Base-by-base conservation (phyloP, 2,888 invertebrate genomes). In the Tipula lateralis region DNA sequence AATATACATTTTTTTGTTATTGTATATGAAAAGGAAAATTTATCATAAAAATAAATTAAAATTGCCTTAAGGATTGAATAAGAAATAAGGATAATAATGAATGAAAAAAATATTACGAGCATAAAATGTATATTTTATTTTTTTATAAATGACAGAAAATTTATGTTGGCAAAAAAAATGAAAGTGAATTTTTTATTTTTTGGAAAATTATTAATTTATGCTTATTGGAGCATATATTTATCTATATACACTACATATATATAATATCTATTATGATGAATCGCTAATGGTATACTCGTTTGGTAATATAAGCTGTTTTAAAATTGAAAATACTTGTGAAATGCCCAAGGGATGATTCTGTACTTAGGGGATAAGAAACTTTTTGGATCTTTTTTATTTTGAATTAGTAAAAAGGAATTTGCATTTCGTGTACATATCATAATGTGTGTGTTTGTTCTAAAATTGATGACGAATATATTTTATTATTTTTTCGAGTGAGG, bases 141-240 rank as follows among this genome's bases (percentile, higher is more conserved):
- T 66, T 66, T 66, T 66, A n/a, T n/a, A 66, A 66, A 66, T 66
- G 66, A 66, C 66, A 66, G 66, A 66, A 66, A 66, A 66, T 66
- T 66, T 66, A 66, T 66, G 66, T 66, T 66, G 66, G 9, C n/a
- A n/a, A n/a, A 9, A 66, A 44, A 66, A 66, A 66, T 66, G 66
- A 66, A 66, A 66, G 66, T 66, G 66, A 66, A 66, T 66, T 66
- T 66, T 66, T 24, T 66, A 66, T 66, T 24, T 66, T 66, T 66
- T 66, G 66, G 7, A 66, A 66, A 66, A 66, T 66, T 66, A 66
- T 66, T 66, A 66, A 66, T 66, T 66, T 66, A 66, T 66, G 66
- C 66, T 66, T 66, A 66, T 66, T 66, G 66, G 66, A 66, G 66
- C 66, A 66, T 66, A 66, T 24, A 66, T 66, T 66, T 66, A 66